Conservation (phyloP, 2,113 vertebrate genomes). For the Lontra canadensis region DNA sequence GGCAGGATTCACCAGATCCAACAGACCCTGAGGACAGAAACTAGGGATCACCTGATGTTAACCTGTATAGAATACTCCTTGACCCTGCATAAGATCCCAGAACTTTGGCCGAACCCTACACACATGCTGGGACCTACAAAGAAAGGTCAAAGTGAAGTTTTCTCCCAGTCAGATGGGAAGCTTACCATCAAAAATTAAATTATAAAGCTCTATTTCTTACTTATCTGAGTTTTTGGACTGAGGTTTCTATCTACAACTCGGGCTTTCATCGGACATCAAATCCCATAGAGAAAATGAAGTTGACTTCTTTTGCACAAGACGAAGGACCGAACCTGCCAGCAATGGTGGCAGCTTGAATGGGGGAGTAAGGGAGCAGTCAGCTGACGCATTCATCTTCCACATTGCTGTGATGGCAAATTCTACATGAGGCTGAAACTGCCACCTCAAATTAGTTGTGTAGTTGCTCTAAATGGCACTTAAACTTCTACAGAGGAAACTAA, state of each 20-base stretch:
- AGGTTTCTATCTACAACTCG: not conserved
- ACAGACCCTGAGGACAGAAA: not conserved
- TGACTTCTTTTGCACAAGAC: not conserved
- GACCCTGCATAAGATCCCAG: not conserved
- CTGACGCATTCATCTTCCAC: not conserved
- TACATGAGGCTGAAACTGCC: constrained; percentile 64
- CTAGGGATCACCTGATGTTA: too few species aligned
- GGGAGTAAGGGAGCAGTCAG: not conserved
- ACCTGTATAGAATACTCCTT: not conserved
- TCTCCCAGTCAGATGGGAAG: not conserved
- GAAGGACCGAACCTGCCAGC: not conserved
- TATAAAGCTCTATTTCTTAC: not conserved
- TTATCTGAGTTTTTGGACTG: not conserved
- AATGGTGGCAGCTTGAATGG: not conserved
- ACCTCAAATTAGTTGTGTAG: constrained; percentile 77
- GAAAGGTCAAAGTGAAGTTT: not conserved
- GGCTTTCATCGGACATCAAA: not conserved
- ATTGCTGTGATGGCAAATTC: not conserved
- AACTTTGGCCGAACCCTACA: not conserved
- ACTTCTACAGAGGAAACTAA: constrained; percentile 78
- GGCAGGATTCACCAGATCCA: not conserved
- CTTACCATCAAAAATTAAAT: not conserved
- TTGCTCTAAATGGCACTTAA: constrained; percentile 69
- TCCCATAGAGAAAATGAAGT: not conserved
- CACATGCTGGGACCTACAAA: not conserved